Percentiles rank a stretch among this genome's conserved stretches.
Evolutionary conservation across 2,888 invertebrate species (phyloP).

Genomic region (Leptarthrus brevirostris): DNA sequence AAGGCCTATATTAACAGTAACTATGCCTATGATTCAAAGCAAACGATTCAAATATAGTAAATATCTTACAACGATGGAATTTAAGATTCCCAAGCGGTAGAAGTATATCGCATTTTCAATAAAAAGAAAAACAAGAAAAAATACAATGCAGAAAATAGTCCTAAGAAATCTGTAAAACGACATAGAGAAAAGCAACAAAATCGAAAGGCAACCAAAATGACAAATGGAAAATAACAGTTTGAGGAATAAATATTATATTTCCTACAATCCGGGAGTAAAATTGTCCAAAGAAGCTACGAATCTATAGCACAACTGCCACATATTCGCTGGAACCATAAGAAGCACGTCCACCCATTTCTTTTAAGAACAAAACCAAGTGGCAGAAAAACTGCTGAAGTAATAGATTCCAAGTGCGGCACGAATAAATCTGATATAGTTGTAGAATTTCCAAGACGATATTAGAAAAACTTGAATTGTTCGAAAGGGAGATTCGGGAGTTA

Average conservation of each 20-base stretch:
- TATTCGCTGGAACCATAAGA: not conserved
- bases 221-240: not conserved
- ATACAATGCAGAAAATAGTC: no score
- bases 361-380: not conserved
- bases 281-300: not conserved
- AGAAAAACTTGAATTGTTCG: conserved; percentile 5
- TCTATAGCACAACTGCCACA: not conserved
- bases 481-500: no score
- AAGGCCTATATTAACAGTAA: no score
- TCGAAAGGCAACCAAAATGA: no score
- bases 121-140: not conserved
- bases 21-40: not conserved
- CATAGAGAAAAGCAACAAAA: no score
- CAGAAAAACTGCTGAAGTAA: conserved; percentile 35
- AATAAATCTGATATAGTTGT: conserved; percentile 5
- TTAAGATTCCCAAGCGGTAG: no score
- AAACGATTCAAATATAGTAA: not conserved
- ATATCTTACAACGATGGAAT: no score
- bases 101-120: not conserved
- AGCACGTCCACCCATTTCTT: conserved; percentile 18
- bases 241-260: not conserved
- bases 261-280: not conserved
- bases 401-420: conserved; percentile 22
- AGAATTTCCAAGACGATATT: not conserved
- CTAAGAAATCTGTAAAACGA: no score